These are phyloP conservation scores for Nyctibius bracteatus DNA, from an alignment of 2,113 vertebrate species.

Conservation along the genomic window DNA sequence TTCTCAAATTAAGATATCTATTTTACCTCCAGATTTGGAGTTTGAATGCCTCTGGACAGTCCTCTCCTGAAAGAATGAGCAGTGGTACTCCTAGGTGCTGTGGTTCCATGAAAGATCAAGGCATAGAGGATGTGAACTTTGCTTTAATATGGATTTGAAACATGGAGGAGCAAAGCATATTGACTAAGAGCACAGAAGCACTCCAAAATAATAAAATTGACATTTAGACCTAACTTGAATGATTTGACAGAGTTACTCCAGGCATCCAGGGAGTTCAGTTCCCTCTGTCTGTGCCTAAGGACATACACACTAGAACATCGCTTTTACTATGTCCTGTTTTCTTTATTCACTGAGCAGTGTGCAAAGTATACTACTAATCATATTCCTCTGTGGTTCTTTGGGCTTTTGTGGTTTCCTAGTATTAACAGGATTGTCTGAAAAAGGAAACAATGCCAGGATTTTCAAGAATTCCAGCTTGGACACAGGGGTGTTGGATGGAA, in stretches of 20 bases:
- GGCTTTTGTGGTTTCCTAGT: background rate
- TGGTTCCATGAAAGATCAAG: background rate
- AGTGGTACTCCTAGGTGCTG: background rate
- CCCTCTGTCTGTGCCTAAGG: background rate
- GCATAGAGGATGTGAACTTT: background rate
- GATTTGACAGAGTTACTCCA: background rate
- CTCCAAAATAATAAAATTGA: background rate
- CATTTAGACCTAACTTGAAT: background rate
- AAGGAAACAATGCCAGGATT: background rate
- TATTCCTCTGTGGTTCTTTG: background rate
- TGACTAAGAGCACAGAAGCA: background rate
- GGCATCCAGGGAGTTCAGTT: background rate
- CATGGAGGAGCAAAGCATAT: background rate
- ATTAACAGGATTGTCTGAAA: background rate
- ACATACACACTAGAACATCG: background rate
- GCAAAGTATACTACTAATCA: background rate
- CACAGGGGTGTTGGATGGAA: background rate
- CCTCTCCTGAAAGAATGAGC: background rate
- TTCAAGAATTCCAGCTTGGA: conserved; percentile 21
- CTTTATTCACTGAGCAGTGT: background rate
- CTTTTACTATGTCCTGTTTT: background rate
- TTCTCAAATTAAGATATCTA: background rate
- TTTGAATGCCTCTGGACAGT: background rate
- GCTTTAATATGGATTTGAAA: background rate
- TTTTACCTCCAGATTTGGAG: background rate